Percentiles rank a stretch among this genome's conserved stretches.
Conservation (phyloP, 2,888 invertebrate species). For the Cinara cedri region DNA sequence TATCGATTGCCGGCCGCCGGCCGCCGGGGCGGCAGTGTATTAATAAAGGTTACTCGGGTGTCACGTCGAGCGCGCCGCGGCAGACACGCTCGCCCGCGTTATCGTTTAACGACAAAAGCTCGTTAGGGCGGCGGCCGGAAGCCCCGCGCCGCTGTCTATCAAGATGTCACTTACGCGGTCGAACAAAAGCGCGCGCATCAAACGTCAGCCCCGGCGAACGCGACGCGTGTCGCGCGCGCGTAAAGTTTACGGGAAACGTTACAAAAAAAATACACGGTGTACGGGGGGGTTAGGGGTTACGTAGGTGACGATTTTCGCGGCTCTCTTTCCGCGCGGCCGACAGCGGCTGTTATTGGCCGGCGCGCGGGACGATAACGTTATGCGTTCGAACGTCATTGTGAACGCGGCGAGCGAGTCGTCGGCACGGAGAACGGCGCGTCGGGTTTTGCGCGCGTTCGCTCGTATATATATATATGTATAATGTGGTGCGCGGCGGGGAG, state of each 20-base stretch:
- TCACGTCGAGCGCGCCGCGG: conserved; percentile 34
- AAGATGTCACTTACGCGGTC: conserved; percentile 50
- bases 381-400: too few relatives aligned
- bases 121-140: conserved; percentile 33
- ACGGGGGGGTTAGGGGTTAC: background rate
- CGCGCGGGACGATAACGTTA: background rate
- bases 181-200: conserved; percentile 42
- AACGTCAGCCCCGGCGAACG: conserved; percentile 39
- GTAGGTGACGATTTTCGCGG: background rate
- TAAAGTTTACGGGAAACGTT: background rate
- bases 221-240: conserved; percentile 9
- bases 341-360: too few relatives aligned
- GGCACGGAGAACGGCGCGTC: background rate
- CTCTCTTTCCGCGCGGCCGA: background rate
- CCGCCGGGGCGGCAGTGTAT: background rate
- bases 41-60: conserved; percentile 48
- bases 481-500: conserved; percentile 28
- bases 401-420: background rate
- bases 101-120: conserved; percentile 53
- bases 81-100: conserved; percentile 28
- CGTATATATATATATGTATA: too few relatives aligned
- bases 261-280: background rate
- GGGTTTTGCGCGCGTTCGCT: background rate
- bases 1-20: conserved; percentile 9
- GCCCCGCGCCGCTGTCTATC: conserved; percentile 45